Base-by-base conservation (phyloP, 2,113 vertebrate species). In the Gambusia holbrooki region DNA sequence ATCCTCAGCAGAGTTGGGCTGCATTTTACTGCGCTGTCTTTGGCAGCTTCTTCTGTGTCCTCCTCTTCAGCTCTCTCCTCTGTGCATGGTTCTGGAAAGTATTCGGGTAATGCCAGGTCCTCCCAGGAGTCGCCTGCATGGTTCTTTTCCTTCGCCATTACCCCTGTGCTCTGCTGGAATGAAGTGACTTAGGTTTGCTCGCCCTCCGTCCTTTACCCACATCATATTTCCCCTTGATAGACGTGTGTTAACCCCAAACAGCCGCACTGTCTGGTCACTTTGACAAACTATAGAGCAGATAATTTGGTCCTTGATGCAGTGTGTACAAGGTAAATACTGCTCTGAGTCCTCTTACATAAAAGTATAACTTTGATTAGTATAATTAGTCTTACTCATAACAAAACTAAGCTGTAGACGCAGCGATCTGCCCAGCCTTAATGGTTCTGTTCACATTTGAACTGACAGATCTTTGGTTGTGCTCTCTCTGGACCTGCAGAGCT, bases 1-100 rank as follows among this genome's bases (percentile, higher is more conserved):
- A 94, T 94, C 72, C 78, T 80, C 76, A 92, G 74, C 61, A 94
- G 65, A 42, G 91, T 71, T 0, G 84, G 86, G 76, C 80, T 79
- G 58, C 30, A 40, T 80, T 85, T 89, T 5, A 12, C 25, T 2
- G 45, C 5, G 40, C 66, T 64, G 1, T 73, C 48, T 63, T 66
- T 60, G 65, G 4, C 6, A 35, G 14, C 71, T 63, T 77, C 65
- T 22, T 62, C 78, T 51, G 40, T 28, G 51, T 58, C 25, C 2
- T 58, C 71, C 14, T 51, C 76, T 42, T 29, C 78, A 4, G 9
- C 40, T 77, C 28, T 25, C 12, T 3, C 62, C 33, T 76, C 77
- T 10, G 3, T 6, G 12, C 22, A 45, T 15, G 76, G 66, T 22
- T 81, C 62, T n/a, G 83, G 75, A 64, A 64, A 79, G 25, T 75